phyloP scores from a whole-genome alignment of 2,797 vertebrate species.

The Propithecus deckenii region DNA sequence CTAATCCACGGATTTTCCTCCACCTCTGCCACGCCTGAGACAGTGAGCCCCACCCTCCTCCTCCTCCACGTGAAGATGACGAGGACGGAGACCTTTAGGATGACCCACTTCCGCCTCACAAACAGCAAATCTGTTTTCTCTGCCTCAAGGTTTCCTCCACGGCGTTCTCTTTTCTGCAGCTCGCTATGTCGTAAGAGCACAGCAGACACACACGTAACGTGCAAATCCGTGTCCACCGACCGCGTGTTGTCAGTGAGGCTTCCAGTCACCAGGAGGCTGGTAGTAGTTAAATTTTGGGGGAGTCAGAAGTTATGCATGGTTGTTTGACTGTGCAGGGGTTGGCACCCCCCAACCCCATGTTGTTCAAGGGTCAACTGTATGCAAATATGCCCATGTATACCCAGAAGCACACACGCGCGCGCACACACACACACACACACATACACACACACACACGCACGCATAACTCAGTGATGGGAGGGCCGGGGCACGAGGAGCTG shows the following conservation, averaged over 20 bases:
- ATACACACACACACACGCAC: not conserved
- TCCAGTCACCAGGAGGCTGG: not conserved
- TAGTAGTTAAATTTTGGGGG: not conserved
- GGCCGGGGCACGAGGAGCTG: not conserved
- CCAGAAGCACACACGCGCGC: too few species aligned
- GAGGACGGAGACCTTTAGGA: too few species aligned
- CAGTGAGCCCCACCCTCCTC: too few species aligned
- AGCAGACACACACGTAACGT: not conserved
- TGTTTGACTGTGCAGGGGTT: not conserved
- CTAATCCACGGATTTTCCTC: too few species aligned
- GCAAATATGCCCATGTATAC: not conserved
- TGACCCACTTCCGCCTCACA: not conserved
- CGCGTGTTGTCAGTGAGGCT: not conserved
- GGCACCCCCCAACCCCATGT: not conserved
- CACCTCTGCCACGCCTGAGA: rapidly evolving
- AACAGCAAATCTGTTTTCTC: not conserved
- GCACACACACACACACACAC: not conserved
- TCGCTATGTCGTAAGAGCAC: not conserved
- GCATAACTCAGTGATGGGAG: not conserved
- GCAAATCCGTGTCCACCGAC: not conserved
- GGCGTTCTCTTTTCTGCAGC: not conserved
- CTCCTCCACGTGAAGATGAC: too few species aligned
- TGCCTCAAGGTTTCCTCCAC: not conserved
- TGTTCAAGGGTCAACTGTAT: not conserved
- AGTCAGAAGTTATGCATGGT: not conserved